Evolutionary conservation across 2,888 invertebrate species (phyloP).

Genomic region (Netelia melanura): DNA sequence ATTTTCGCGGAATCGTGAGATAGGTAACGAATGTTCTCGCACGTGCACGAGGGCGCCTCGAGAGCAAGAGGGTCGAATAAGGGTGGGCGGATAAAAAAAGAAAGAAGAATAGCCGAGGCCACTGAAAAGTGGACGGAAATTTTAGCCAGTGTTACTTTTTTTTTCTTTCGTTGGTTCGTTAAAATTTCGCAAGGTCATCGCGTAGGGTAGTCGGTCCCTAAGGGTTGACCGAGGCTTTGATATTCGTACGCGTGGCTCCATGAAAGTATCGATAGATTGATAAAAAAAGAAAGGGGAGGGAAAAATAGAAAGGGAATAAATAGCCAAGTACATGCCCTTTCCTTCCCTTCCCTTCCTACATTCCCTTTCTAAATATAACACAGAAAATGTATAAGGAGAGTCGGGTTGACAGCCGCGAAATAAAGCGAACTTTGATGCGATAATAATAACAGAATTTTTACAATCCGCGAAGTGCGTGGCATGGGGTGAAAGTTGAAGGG

Average conservation of each 20-base stretch:
- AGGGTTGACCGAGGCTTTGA: constrained; percentile 8
- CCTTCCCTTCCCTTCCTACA: too few relatives aligned
- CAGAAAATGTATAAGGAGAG: constrained; percentile 10
- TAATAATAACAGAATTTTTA: constrained; percentile 44
- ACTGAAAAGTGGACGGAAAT: constrained; percentile 36
- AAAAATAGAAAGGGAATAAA: neutral
- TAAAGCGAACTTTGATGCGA: constrained; percentile 31
- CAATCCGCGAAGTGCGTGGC: constrained; percentile 35
- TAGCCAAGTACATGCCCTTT: neutral
- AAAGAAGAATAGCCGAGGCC: constrained; percentile 39
- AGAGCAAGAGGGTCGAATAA: constrained; percentile 15
- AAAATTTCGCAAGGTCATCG: constrained; percentile 52
- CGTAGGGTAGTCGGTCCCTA: constrained; percentile 11
- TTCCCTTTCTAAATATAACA: neutral
- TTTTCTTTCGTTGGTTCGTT: constrained; percentile 41
- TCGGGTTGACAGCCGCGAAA: constrained; percentile 19
- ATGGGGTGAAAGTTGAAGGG: neutral
- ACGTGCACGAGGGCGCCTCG: constrained; percentile 46
- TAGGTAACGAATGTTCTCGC: constrained; percentile 17
- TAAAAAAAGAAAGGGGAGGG: neutral
- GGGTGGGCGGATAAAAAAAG: constrained; percentile 19
- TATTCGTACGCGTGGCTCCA: neutral
- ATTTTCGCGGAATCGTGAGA: too few relatives aligned
- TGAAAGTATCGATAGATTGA: neutral
- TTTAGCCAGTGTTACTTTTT: constrained; percentile 11